phyloP scores from a whole-genome alignment of 2,113 vertebrate species.

The Rhinichthys klamathensis region DNA sequence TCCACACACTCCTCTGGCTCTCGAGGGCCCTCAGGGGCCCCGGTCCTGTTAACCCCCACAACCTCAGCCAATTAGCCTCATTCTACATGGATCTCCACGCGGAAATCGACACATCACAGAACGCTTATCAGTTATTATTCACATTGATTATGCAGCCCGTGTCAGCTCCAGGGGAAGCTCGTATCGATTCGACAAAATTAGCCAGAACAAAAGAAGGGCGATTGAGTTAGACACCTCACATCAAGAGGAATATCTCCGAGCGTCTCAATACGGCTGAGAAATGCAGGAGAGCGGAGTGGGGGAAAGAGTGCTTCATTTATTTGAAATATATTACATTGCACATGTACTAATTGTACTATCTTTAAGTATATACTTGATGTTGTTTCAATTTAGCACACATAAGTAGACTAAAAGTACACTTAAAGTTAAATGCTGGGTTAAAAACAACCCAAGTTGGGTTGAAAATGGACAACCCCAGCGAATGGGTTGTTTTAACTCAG shows the following conservation, averaged over 20 bases:
- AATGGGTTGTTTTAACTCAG: too few relatives aligned
- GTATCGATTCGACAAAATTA: constrained; percentile 76
- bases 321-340: too few relatives aligned
- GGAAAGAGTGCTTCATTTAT: too few relatives aligned
- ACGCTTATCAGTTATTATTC: constrained; percentile 78
- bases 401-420: too few relatives aligned
- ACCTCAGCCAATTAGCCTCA: constrained; percentile 78
- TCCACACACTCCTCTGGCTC: not conserved
- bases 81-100: constrained; percentile 59
- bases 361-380: too few relatives aligned
- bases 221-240: constrained; percentile 73
- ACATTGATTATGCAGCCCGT: constrained; percentile 68
- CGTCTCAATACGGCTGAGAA: constrained; percentile 58
- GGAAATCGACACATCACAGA: constrained; percentile 68
- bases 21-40: constrained; percentile 36
- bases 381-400: too few relatives aligned
- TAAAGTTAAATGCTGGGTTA: too few relatives aligned
- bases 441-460: too few relatives aligned
- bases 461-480: too few relatives aligned
- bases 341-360: too few relatives aligned
- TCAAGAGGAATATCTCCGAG: constrained; percentile 25
- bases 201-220: constrained; percentile 73
- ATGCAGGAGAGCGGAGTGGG: too few relatives aligned
- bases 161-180: constrained; percentile 68
- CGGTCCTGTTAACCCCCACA: constrained; percentile 65